Base-by-base conservation (phyloP, 2,888 invertebrate genomes). In the Cosmopolites sordidus region DNA sequence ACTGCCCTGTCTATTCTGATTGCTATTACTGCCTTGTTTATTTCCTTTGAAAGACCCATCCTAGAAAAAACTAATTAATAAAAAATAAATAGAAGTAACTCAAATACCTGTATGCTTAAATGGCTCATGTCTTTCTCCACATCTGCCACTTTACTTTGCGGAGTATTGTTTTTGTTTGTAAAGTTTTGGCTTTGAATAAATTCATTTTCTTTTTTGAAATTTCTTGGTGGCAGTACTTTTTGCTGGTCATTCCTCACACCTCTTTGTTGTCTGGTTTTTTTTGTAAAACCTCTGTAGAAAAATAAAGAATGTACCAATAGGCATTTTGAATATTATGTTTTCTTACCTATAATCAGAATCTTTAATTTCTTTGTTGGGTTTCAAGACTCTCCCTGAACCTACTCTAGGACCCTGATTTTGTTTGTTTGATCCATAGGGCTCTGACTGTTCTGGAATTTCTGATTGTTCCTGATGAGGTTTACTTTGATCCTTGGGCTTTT, bases 111-210 rank as follows among this genome's bases (percentile, higher is more conserved):
- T 18, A 71, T 60, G 49, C 60, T 69, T 61, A 73, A 58, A 48
- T 69, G 66, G 14, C 62, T 59, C 64, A 73, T 66, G 39, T 71
- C 70, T 45, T 63, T 67, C 43, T 72, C 73, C 14, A 73, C 27
- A 6, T 69, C 68, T 5, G 66, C 63, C 69, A 62, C 76, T 33
- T 45, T 48, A 12, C 41, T 39, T 9, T 22, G 2, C n/a, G n/a
- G n/a, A 39, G 74, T 44, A 16, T 56, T 74, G 72, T 51, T 73
- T 71, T 74, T 71, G 69, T 73, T 64, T 68, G 73, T 60, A 69
- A 74, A 63, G 68, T 69, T 72, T 45, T 71, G 71, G 0, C 64
- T 59, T 43, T 69, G 65, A 43, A 67, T 66, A 48, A 59, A 66
- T 56, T 69, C 66, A 9, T 16, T 29, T 9, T 50, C 48, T 11